Evolutionary conservation across 2,113 vertebrate species (phyloP).

Genomic region (Tylochromis polylepis): DNA sequence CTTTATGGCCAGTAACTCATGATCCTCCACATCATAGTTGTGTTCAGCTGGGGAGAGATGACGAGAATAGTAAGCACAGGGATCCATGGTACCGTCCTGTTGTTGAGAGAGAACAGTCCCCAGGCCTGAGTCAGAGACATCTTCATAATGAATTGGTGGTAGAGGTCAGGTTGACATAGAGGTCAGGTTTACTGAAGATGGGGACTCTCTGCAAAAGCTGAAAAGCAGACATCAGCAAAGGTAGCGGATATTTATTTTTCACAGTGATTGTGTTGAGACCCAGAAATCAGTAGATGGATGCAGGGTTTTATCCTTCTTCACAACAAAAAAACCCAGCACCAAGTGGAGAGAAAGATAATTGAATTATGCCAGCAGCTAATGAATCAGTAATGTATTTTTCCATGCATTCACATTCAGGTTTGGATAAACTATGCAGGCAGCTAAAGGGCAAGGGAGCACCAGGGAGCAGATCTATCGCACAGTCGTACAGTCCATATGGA

Average conservation of each 20-base stretch:
- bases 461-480: background rate
- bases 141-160: background rate
- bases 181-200: background rate
- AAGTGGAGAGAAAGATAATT: background rate
- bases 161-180: background rate
- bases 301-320: background rate
- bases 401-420: background rate
- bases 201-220: background rate
- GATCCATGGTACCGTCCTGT: background rate
- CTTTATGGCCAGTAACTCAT: background rate
- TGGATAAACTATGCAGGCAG: background rate
- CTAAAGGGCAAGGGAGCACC: background rate
- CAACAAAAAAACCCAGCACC: background rate
- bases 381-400: background rate
- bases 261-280: background rate
- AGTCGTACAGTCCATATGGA: background rate
- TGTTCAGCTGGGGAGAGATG: background rate
- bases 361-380: background rate
- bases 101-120: background rate
- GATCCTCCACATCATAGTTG: background rate
- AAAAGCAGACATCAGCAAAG: background rate
- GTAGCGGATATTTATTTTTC: background rate
- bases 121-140: background rate
- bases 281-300: background rate
- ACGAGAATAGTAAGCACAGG: background rate